These are phyloP conservation scores for Premnoplex brunnescens DNA, from an alignment of 2,797 vertebrate genomes.

Conservation along the genomic window DNA sequence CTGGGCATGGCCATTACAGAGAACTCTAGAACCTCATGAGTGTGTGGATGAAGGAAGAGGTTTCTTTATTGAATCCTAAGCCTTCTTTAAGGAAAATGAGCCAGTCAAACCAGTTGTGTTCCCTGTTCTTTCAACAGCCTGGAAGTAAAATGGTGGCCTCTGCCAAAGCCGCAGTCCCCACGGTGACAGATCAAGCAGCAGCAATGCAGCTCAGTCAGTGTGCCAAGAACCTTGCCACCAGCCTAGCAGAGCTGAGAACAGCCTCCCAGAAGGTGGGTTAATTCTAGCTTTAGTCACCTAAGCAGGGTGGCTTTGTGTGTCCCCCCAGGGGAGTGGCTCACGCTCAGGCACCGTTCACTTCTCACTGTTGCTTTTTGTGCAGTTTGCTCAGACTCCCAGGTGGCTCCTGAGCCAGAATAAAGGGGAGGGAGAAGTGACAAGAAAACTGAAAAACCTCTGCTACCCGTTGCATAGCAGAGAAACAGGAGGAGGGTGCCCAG, in stretches of 20 bases:
- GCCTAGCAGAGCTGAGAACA: slow-evolving; percentile 92
- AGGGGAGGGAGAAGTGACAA: neutral
- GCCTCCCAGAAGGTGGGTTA: slow-evolving; percentile 92
- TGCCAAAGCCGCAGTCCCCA: slow-evolving; percentile 95
- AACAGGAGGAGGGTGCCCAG: neutral
- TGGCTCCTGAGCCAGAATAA: neutral
- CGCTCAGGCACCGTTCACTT: neutral
- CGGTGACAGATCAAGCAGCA: slow-evolving; percentile 94
- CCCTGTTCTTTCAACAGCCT: slow-evolving; percentile 78
- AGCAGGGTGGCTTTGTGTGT: neutral
- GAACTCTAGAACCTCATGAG: neutral
- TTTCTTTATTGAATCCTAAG: neutral
- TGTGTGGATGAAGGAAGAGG: neutral
- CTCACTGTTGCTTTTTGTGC: neutral
- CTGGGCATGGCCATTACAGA: neutral
- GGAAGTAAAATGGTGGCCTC: slow-evolving; percentile 98
- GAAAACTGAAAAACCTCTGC: neutral
- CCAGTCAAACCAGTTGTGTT: neutral
- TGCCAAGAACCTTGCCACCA: slow-evolving; percentile 97
- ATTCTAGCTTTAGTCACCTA: neutral
- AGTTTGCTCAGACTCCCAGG: neutral
- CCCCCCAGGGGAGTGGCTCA: neutral
- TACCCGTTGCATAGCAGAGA: neutral
- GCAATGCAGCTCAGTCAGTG: slow-evolving; percentile 98
- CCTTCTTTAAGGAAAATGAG: neutral